Base-by-base conservation (phyloP, 2,797 vertebrate genomes). In the Gallinago solitaria region DNA sequence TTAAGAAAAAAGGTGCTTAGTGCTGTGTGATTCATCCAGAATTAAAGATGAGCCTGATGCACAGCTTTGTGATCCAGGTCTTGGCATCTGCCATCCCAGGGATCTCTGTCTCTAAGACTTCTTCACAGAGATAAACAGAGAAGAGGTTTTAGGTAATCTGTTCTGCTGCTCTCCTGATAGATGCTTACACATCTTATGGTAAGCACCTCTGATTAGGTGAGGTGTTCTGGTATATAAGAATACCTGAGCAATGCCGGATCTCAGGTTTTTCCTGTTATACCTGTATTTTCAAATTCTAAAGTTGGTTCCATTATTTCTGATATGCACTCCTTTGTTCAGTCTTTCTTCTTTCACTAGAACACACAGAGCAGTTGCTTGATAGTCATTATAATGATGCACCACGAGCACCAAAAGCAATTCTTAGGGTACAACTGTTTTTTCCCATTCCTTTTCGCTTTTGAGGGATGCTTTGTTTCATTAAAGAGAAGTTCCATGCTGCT, bases 401-500 rank as follows among this genome's bases (percentile, higher is more conserved):
- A n/a, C 30, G 1, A 2, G 39, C 63, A 76, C 64, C 74, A 63
- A 45, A 63, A 71, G 60, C 57, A 57, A 35, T 50, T 78, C 30
- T 47, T 27, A 3, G 68, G n/a, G 4, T 54, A 33, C 65, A 50
- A 19, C 65, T 51, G 9, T 11, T 28, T 48, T 76, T 47, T 24
- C n/a, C 11, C 3, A 0, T n/a, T 84, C 47, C 17, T 60, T 51
- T 63, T 32, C 0, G 0, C 28, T 75, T 87, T 92, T 87, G 21
- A 48, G 74, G 12, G 41, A 12, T 53, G 54, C 21, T 95, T 64
- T 73, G 21, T 51, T 90, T 63, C 77, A 59, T 75, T 78, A 54
- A 64, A 83, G 84, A 75, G 57, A 83, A 61, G n/a, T 59, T 89
- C 56, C 80, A 27, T 48, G 70, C 92, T 92, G 93, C 48, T 89